Base-by-base conservation (phyloP, 2,888 invertebrate genomes). In the Polia nebulosa region DNA sequence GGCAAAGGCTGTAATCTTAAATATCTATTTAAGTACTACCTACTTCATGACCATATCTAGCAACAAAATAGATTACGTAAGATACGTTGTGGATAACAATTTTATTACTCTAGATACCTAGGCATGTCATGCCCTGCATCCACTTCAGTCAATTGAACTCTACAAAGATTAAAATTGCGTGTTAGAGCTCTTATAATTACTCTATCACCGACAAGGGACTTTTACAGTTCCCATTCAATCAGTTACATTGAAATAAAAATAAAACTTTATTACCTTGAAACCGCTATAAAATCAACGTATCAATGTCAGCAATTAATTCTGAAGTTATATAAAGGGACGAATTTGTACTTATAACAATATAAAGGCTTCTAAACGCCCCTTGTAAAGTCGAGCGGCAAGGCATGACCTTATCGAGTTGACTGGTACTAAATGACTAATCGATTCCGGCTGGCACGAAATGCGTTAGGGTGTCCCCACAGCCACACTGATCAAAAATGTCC, bases 341-440 rank as follows among this genome's bases (percentile, higher is more conserved):
- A 49, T 79, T 79, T 34, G 45, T 49, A n/a, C n/a, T n/a, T n/a
- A 22, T 61, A 34, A 60, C 39, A 64, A 60, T 61, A 51, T 58
- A 52, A 59, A 58, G 11, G 27, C 32, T 67, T 60, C 68, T 53
- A 77, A 77, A 60, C 39, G 63, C 59, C 70, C 62, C 59, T 70
- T 80, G 52, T 62, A 59, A 53, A 65, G 49, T 47, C 47, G 64
- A 70, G 34, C 57, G 45, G 62, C 45, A 51, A 56, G 62, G 72
- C 51, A 63, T 81, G 85, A 85, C 85, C 85, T 85, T 81, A 82
- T 74, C 74, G 71, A 74, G 58, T 76, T 57, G 70, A 74, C 67
- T 60, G 52, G 66, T 75, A 52, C 70, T 74, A 69, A 79, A 74
- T 76, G 74, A 83, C 72, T 82, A 80, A 85, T 85, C 85, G 85